Conservation (phyloP, 2,113 vertebrate genomes). For the Microcebus ravelobensis region DNA sequence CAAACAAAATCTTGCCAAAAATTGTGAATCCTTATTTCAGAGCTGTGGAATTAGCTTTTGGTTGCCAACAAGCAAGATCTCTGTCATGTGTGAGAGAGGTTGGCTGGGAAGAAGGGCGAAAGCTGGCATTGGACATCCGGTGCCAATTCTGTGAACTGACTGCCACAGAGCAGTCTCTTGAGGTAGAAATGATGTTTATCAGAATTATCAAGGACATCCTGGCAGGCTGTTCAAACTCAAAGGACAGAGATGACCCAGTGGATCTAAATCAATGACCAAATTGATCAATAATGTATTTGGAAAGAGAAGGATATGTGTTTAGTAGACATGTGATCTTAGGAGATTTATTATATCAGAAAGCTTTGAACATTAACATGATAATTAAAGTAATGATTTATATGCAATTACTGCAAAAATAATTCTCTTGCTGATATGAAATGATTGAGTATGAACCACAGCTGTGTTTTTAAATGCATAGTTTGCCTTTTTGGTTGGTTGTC, state of each 20-base stretch:
- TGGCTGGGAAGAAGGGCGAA: conserved; percentile 89
- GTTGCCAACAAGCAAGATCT: conserved; percentile 95
- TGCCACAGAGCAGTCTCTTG: conserved; percentile 91
- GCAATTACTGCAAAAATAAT: conserved; percentile 29
- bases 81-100: conserved; percentile 91
- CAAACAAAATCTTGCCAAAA: not conserved
- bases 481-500: not conserved
- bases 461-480: not conserved
- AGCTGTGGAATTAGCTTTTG: conserved; percentile 85
- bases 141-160: conserved; percentile 94
- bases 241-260: conserved; percentile 89
- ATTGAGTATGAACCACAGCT: not conserved
- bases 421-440: conserved; percentile 13
- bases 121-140: conserved; percentile 86
- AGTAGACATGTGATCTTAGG: conserved; percentile 48
- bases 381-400: not conserved
- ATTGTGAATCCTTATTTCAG: conserved; percentile 79
- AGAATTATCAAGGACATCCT: conserved; percentile 86
- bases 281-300: conserved; percentile 93
- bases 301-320: conserved; percentile 93
- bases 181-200: conserved; percentile 90
- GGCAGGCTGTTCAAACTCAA: conserved; percentile 84
- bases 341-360: not conserved
- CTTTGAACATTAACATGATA: conserved; percentile 24
- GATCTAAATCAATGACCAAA: conserved; percentile 93